Evolutionary conservation across 2,113 vertebrate genomes (phyloP), one percentile per base, ranked within the genome.

Genomic region (Anseranas semipalmata): DNA sequence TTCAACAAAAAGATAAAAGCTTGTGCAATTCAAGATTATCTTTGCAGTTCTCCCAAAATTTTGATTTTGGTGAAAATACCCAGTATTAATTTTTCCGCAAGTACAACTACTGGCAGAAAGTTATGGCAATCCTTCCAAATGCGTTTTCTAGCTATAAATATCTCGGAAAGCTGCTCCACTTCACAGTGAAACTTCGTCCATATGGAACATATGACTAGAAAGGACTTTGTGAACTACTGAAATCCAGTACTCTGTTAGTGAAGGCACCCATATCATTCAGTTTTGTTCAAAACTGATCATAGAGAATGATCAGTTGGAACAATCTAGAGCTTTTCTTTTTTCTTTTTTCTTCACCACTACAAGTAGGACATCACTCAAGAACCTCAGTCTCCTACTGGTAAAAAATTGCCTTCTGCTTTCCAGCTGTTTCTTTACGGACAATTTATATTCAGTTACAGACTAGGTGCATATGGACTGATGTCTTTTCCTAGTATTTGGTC

Each of bases 201-300:
- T 95, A 93, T 96, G 95, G 95, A 96, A 94, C 83, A 95, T 96
- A 95, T 50, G 85, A 95, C 91, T 93, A 83, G 89, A 76, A 94
- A 89, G 94, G 94, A 95, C 84, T 92, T 75, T 50, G 70, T 92
- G 95, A 96, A 89, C 84, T 86, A 92, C 81, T 73, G 59, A 89
- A 95, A 90, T 89, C 87, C 80, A 90, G 63, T 73, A 73, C 39
- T 89, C 46, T 82, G 22, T 71, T 72, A 81, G 65, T 32, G 53
- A 89, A 91, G 35, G 33, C 62, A 95, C 24, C 56, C 10, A 8
- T 60, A 87, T 43, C 21, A 67, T n/a, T 52, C 33, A 65, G 56
- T 52, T 75, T 72, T 68, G 35, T 84, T 93, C 71, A 86, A 90
- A 94, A 52, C 7, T 50, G 66, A 62, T 66, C 12, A 39, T 3